Evolutionary conservation across 2,888 invertebrate species (phyloP), one percentile per base, ranked within the genome.

Genomic region (Torymus tubicola): DNA sequence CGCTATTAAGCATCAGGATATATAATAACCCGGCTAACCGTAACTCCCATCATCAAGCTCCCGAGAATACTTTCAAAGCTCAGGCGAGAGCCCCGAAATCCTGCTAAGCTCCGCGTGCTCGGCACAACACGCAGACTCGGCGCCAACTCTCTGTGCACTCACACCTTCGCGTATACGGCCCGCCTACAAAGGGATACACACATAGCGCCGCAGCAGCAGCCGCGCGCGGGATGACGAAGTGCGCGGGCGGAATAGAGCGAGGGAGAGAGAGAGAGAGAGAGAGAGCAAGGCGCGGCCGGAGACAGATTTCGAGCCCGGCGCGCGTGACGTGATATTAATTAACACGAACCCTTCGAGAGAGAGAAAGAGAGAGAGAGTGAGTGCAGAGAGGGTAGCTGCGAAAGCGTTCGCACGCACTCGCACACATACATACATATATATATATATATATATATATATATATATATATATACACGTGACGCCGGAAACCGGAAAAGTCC

Each of bases 281-380:
- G 75, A 55, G 78, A 70, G 82, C 64, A 75, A 81, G 84, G 81
- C 80, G 83, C 75, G 81, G 80, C 70, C 70, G 84, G 84, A 83
- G 88, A 88, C 87, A 88, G 87, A 89, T 87, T 89, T 88, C 84
- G 88, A 87, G 86, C 82, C 86, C 86, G 87, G 86, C 87, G 87
- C 89, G 87, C 86, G 88, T 90, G 90, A 90, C 90, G 90, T 89
- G 90, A 90, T 90, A 90, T 90, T 90, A 90, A 90, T 90, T 90
- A 90, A 90, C 90, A 88, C 90, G 89, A 88, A 90, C 89, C 89
- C 89, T 89, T 89, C 88, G 86, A 84, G 78, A 78, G 55, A 81
- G 31, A 31, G 5, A 31, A 5, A 31, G 31, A 31, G 31, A 31
- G 3, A 31, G 24, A 24, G 24, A 24, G 24, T 2, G 24, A 24